Evolutionary conservation across 2,113 vertebrate genomes (phyloP).

Genomic region (Pongo abelii): DNA sequence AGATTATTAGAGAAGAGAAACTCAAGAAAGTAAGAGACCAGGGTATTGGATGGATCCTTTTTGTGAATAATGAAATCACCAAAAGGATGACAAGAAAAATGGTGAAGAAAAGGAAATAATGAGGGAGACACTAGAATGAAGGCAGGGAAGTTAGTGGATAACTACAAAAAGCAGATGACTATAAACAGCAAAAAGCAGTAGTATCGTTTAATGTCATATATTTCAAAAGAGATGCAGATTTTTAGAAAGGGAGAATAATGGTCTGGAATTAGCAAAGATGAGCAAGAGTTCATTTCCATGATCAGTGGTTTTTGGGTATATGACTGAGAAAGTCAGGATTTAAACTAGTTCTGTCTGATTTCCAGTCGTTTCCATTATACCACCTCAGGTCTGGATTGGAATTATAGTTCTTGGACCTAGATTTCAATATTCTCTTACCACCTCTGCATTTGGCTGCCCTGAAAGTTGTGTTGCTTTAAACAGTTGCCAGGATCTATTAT

Average conservation of each 20-base stretch:
- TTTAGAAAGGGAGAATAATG: neutral
- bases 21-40: neutral
- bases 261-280: neutral
- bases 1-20: conserved; percentile 14
- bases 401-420: neutral
- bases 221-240: neutral
- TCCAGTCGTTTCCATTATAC: neutral
- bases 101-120: neutral
- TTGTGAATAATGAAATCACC: neutral
- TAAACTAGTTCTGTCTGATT: neutral
- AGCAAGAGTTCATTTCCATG: neutral
- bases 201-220: neutral
- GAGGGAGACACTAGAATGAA: neutral
- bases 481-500: neutral
- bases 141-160: neutral
- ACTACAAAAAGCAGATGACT: neutral
- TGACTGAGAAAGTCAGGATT: neutral
- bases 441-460: neutral
- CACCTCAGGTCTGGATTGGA: neutral
- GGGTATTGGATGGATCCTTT: neutral
- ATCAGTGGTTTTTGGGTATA: neutral
- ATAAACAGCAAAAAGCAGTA: neutral
- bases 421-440: neutral
- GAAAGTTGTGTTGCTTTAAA: conserved; percentile 9
- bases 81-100: neutral